Evolutionary conservation across 2,113 vertebrate genomes (phyloP), one percentile per base, ranked within the genome.

Genomic region (Poeciliopsis retropinna): DNA sequence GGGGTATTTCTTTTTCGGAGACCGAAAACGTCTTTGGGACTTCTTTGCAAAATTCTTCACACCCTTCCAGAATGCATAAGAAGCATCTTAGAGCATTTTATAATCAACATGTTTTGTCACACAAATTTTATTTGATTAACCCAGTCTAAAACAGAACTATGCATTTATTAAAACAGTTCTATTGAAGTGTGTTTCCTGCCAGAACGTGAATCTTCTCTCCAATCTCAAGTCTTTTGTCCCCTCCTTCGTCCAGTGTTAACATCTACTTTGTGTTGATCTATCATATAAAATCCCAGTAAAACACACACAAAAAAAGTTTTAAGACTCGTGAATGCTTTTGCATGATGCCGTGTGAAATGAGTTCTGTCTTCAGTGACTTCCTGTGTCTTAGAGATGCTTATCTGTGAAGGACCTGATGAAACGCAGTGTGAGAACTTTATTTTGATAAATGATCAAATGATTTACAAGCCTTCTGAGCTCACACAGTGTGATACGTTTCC

Each of bases 371-470:
- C 82, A 87, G 83, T 85, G 79, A 81, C 72, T 39, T 84, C 60
- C 74, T 75, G 41, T 29, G 88, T 79, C 89, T 89, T 78, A 79
- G 63, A 64, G 54, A 51, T 72, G 73, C 80, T 92, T 86, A 87
- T 68, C 37, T 66, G 81, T 82, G 81, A 78, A 82, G 79, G 70
- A 47, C 75, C 86, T 91, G 81, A 90, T 87, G 85, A 85, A 91
- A 90, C 6, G 3, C 60, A 60, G 84, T 6, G 83, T 87, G 76
- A 91, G 90, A 86, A 68, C 70, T 70, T 82, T 80, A 85, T 91
- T 91, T 89, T 74, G 74, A 77, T 6, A 19, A 80, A 85, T 75
- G 64, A 80, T 85, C 83, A 81, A 83, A 89, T 87, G 83, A 39
- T 31, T 19, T 15, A 57, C 4, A 47, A 44, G 28, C 29, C 60